phyloP scores from a whole-genome alignment of 2,113 vertebrate species.

The Anguilla rostrata region DNA sequence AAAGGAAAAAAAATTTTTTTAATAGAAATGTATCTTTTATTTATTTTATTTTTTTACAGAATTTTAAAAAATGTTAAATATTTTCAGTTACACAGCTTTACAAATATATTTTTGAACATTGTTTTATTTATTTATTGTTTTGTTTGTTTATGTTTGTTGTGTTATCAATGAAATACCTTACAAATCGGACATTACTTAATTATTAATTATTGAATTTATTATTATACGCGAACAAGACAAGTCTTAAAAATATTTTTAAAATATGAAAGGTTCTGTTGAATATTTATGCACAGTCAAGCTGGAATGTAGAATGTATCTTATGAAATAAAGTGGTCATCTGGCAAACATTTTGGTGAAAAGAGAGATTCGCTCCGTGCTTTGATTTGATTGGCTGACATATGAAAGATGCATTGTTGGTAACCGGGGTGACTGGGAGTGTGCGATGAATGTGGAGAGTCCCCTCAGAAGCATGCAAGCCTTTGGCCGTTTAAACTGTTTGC shows the following conservation, averaged over 20 bases:
- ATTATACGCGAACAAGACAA: neutral
- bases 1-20: neutral
- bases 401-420: neutral
- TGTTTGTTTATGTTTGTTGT: no score
- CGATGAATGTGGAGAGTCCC: neutral
- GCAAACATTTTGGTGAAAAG: neutral
- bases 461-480: slow-evolving; percentile 50
- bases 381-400: neutral
- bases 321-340: neutral
- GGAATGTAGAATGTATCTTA: neutral
- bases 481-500: slow-evolving; percentile 72
- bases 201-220: neutral
- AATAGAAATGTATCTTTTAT: no score
- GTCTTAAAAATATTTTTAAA: neutral
- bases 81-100: no score
- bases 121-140: no score
- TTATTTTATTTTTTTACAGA: no score
- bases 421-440: neutral
- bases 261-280: neutral
- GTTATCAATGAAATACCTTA: neutral
- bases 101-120: no score
- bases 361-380: neutral
- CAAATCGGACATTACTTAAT: neutral
- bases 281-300: neutral
- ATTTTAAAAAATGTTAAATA: no score